Percentiles rank a stretch among this genome's conserved stretches.
phyloP scores from a whole-genome alignment of 2,888 invertebrate genomes.

The Blastobasis adustella region DNA sequence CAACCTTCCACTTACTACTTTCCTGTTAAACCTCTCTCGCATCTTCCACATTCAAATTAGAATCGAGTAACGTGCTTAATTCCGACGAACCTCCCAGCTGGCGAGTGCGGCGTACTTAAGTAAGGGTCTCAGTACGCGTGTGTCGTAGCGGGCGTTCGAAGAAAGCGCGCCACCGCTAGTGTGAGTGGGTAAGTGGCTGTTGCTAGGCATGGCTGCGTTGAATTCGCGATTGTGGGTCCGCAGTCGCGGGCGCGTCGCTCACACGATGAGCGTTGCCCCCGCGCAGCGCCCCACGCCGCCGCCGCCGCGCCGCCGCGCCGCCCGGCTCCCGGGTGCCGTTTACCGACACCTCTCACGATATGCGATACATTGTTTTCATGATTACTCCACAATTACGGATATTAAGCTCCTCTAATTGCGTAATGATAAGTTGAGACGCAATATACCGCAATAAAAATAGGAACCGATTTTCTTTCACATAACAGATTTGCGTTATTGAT shows the following conservation, averaged over 20 bases:
- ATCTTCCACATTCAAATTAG: not conserved
- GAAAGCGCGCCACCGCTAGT: constrained; percentile 51
- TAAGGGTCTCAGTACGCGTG: constrained; percentile 23
- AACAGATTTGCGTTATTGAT: too few relatives aligned
- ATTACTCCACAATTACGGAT: constrained; percentile 23
- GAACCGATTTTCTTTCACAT: too few relatives aligned
- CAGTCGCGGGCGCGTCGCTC: constrained; percentile 54
- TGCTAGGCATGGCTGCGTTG: constrained; percentile 59
- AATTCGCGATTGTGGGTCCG: constrained; percentile 63
- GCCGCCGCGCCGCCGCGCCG: constrained; percentile 13
- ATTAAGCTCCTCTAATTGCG: constrained; percentile 8
- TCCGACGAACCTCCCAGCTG: constrained; percentile 44
- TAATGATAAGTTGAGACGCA: not conserved
- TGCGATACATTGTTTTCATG: constrained; percentile 32
- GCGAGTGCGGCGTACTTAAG: constrained; percentile 41
- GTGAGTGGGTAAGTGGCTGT: constrained; percentile 47
- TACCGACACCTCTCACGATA: constrained; percentile 41
- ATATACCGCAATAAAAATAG: not conserved
- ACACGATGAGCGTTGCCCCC: constrained; percentile 72
- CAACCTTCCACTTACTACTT: too few relatives aligned
- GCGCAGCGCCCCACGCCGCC: constrained; percentile 15
- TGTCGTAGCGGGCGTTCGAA: constrained; percentile 11
- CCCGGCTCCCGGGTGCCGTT: constrained; percentile 25
- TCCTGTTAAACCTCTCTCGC: too few relatives aligned
- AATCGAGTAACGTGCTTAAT: constrained; percentile 38